These are phyloP conservation scores for Heliconius erato DNA, from an alignment of 2,888 invertebrate genomes.

Conservation along the genomic window DNA sequence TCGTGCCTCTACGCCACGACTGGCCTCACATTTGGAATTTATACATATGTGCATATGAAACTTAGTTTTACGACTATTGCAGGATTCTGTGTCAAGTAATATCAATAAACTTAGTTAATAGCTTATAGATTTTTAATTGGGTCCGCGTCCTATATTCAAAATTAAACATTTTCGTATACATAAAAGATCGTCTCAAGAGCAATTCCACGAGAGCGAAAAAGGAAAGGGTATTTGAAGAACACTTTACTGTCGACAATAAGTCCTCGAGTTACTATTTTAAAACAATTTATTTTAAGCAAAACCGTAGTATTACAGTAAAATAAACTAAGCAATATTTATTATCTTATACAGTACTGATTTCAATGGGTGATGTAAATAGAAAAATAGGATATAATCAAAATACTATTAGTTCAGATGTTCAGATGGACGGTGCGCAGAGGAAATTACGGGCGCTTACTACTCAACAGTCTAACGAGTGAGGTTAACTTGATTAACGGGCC, in stretches of 20 bases:
- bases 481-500: slow-evolving; percentile 43
- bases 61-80: no score
- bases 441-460: slow-evolving; percentile 41
- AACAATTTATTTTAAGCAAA: slow-evolving; percentile 15
- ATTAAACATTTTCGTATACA: slow-evolving; percentile 19
- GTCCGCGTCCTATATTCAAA: neutral
- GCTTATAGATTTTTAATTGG: neutral
- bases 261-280: slow-evolving; percentile 22
- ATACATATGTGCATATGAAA: neutral
- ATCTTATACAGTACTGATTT: neutral
- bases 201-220: neutral
- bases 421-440: slow-evolving; percentile 33
- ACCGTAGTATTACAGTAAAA: neutral
- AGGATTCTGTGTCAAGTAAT: neutral
- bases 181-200: slow-evolving; percentile 26
- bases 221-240: slow-evolving; percentile 30
- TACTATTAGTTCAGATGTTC: slow-evolving; percentile 24
- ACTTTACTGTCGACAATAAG: slow-evolving; percentile 19
- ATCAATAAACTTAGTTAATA: neutral
- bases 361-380: neutral
- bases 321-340: neutral
- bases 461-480: slow-evolving; percentile 30
- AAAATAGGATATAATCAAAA: slow-evolving; percentile 11
- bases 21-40: neutral
- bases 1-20: no score